These are phyloP conservation scores for Acrobasis consociella DNA, from an alignment of 2,888 invertebrate genomes.

Conservation along the genomic window DNA sequence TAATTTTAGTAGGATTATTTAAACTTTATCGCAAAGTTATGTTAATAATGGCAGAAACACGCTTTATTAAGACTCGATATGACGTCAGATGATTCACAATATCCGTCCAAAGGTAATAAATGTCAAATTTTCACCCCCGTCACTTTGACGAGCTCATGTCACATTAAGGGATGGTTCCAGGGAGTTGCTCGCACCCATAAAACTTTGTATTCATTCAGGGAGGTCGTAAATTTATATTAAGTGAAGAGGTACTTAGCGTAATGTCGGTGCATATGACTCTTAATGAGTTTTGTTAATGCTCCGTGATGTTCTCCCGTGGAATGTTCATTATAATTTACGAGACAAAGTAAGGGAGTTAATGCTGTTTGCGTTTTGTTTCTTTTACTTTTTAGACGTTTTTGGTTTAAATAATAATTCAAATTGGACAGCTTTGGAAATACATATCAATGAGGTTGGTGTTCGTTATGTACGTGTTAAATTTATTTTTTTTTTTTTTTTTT, in stretches of 20 bases:
- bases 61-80: neutral
- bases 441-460: no score
- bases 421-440: no score
- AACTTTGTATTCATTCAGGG: slow-evolving; percentile 41
- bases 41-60: no score
- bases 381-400: no score
- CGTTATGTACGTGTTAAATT: no score
- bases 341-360: neutral
- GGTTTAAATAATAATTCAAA: no score
- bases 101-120: neutral
- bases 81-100: neutral
- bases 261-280: slow-evolving; percentile 17
- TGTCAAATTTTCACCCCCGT: neutral
- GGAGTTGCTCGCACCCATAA: slow-evolving; percentile 5
- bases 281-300: slow-evolving; percentile 13
- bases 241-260: slow-evolving; percentile 30
- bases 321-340: slow-evolving; percentile 12
- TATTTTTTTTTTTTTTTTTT: no score
- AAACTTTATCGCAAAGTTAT: no score
- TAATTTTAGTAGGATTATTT: no score
- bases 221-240: slow-evolving; percentile 46
- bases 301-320: neutral
- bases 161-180: slow-evolving; percentile 1
- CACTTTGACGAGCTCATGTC: neutral
- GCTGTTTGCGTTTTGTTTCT: no score